Evolutionary conservation across 2,113 vertebrate genomes (phyloP), one percentile per base, ranked within the genome.

Genomic region (Girardinichthys multiradiatus): DNA sequence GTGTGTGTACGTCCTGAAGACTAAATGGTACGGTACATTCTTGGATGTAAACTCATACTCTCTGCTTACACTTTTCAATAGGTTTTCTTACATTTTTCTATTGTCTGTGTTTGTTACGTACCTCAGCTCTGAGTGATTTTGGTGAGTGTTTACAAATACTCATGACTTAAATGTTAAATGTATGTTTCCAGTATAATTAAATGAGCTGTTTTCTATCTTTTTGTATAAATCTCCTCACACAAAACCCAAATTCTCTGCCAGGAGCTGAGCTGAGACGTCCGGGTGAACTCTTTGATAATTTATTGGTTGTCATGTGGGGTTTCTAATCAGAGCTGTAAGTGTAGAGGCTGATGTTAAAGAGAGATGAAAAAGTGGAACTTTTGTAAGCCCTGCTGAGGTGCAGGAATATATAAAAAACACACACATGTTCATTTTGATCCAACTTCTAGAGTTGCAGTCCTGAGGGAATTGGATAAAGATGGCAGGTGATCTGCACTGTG

Each of bases 401-500:
- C 57, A 57, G 74, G 30, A 59, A 62, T 54, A 28, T 13, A 35
- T n/a, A 15, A 29, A 21, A 73, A 60, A 26, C 30, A 51, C 45
- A 72, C 13, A 65, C 29, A 35, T 64, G 79, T 85, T 85, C 37
- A 78, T 77, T 86, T 64, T 83, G 88, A 91, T 80, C 79, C 51
- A 61, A 77, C 63, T 74, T 17, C 15, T 70, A 84, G 81, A 61
- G 15, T 63, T 35, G 10, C 12, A 17, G 74, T 84, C 86, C 78
- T 80, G 0, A 42, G 85, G 86, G 86, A 84, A 12, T 70, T 37
- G 81, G 70, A 64, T 54, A 64, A 71, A 67, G 74, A 74, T 81
- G 81, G 73, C 87, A 88, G 84, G 82, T 85, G 86, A 89, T 76
- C 60, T 76, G 72, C 70, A 4, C 57, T 57, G 67, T 54, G 80